Base-by-base conservation (phyloP, 2,113 vertebrate genomes). In the Macaca nemestrina region DNA sequence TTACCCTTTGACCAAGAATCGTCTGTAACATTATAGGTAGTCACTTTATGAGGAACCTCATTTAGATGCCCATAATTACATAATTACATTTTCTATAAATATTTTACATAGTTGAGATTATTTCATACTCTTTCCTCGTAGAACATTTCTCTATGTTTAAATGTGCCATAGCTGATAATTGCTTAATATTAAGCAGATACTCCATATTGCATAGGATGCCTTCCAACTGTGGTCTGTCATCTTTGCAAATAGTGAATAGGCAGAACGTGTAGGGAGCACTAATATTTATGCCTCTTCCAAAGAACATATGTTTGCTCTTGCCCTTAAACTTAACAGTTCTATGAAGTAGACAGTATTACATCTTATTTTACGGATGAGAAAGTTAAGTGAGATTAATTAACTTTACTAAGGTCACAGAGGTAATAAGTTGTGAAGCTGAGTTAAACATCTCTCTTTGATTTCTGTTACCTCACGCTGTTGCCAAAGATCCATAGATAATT, bases 71-170 rank as follows among this genome's bases (percentile, higher is more conserved):
- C 25, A 17, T 81, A 48, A 90, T 94, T 93, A 95, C 68, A 43
- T 93, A 93, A 50, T 92, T 91, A 50, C n/a, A 38, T 68, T 73
- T 96, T 83, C 64, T 76, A 48, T 18, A 30, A 94, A 20, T 93
- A 45, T 88, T 95, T 84, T 90, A 78, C 22, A 12, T 80, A 86
- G 8, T 72, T 80, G 43, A 73, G 50, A 17, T 64, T 72, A 43
- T 93, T 93, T 93, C 13, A 38, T n/a, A 48, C 1, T 90, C 25
- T 80, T 88, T 81, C 32, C 27, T 35, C 40, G 23, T 90, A 48
- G 35, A 78, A 32, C 16, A 57, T 90, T 88, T 94, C 22, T 73
- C 43, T 23, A 30, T 94, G 32, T 90, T 80, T 89, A 43, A 70
- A 52, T 84, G 27, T 48, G 48, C 3, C 23, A 32, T 88, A 78